These are phyloP conservation scores for Siniperca chuatsi DNA, from an alignment of 2,113 vertebrate genomes.

Conservation along the genomic window DNA sequence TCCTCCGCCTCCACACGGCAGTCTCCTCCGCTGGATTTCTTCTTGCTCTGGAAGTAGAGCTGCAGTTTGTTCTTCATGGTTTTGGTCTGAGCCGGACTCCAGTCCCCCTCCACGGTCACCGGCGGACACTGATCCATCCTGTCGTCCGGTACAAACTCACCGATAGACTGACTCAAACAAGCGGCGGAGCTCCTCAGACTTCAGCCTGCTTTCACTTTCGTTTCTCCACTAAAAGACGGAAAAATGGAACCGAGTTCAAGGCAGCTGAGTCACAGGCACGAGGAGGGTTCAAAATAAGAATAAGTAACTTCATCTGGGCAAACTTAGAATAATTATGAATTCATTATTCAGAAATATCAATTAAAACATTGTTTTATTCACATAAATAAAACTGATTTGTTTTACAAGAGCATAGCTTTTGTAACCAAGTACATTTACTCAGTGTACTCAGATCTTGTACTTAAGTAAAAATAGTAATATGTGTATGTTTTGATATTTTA, in stretches of 20 bases:
- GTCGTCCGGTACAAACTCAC: background rate
- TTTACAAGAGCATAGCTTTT: too few species aligned
- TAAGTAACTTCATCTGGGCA: too few species aligned
- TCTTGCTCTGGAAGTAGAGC: slow-evolving; percentile 87
- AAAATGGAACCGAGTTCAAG: background rate
- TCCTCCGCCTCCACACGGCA: slow-evolving; percentile 76
- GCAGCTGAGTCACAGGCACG: background rate
- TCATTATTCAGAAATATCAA: too few species aligned
- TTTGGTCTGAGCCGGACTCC: slow-evolving; percentile 25
- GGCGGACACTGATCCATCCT: slow-evolving; percentile 61
- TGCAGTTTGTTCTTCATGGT: slow-evolving; percentile 80
- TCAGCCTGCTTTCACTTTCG: slow-evolving; percentile 61
- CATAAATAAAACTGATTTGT: too few species aligned
- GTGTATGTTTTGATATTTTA: too few species aligned
- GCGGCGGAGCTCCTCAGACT: background rate
- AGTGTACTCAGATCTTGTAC: too few species aligned
- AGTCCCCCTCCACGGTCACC: slow-evolving; percentile 71
- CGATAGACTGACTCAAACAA: background rate
- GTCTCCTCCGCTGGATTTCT: slow-evolving; percentile 87
- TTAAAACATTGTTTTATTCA: too few species aligned
- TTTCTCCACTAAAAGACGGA: background rate
- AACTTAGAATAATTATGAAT: too few species aligned
- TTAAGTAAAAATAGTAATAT: too few species aligned
- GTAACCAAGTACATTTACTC: too few species aligned
- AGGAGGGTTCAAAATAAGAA: too few species aligned